Percentiles rank a stretch among this genome's conserved stretches.
Conservation (phyloP, 1,140 invertebrate species). For the Nasonia vitripennis region DNA sequence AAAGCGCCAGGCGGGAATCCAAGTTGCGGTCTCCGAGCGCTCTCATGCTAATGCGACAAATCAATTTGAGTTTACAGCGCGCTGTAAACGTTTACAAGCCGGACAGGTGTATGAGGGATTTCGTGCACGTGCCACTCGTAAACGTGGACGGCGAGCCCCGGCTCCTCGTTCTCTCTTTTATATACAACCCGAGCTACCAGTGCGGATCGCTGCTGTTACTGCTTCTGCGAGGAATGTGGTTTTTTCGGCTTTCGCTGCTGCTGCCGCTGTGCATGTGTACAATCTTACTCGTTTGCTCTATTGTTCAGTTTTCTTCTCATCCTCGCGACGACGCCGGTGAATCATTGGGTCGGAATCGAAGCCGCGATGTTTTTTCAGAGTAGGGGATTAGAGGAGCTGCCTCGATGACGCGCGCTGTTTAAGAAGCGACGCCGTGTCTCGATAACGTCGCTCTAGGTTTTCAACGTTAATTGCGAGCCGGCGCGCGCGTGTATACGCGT, state of each 20-base stretch:
- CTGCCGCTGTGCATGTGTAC: neutral
- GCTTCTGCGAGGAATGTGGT: constrained; percentile 35
- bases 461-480: neutral
- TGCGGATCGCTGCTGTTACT: neutral
- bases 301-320: neutral
- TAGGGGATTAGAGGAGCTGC: neutral
- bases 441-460: constrained; percentile 11
- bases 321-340: neutral
- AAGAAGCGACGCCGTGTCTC: constrained; percentile 1
- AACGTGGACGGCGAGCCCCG: constrained; percentile 31
- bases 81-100: constrained; percentile 71
- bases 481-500: neutral
- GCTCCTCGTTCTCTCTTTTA: constrained; percentile 29
- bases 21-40: constrained; percentile 13
- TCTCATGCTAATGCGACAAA: constrained; percentile 67
- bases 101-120: constrained; percentile 64
- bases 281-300: too few relatives aligned
- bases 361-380: neutral
- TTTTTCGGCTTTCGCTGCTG: neutral
- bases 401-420: constrained; percentile 26
- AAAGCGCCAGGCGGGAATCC: constrained; percentile 27
- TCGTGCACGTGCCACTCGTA: constrained; percentile 59
- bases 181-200: constrained; percentile 6
- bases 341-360: constrained; percentile 3
- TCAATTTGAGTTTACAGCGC: constrained; percentile 73